Base-by-base conservation (phyloP, 2,888 invertebrate genomes). In the Tipula helvola region DNA sequence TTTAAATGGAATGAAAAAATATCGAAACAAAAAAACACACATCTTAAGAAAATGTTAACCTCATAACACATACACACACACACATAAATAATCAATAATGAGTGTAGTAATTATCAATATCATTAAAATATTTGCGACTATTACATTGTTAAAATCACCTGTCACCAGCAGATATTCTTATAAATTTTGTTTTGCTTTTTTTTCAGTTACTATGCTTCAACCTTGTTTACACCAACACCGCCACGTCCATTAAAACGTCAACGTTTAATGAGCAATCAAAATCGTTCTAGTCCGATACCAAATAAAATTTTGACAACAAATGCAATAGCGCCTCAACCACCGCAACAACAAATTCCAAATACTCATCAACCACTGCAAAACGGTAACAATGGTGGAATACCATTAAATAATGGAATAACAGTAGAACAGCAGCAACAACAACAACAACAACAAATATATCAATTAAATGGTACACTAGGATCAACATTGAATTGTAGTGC, bases 161-260 rank as follows among this genome's bases (percentile, higher is more conserved):
- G 71, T 71, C 71, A 71, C 28, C n/a, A 5, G 71, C 71, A 71
- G 28, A 71, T 28, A 71, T 71, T 28, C 71, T 71, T 71, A 28
- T 71, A 71, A 10, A 16, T 44, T 16, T 41, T n/a, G 36, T 13
- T 39, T 84, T 39, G 8, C n/a, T n/a, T 44, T 18, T 86, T 47
- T 57, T 83, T 87, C 36, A 89, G 92, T 89, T 92, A 92, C 89
- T 92, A 90, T 89, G 90, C 92, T 16, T 91, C 92, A 86, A 89
- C 91, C 36, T 87, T 92, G 86, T 90, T 91, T 87, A 91, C 91
- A 4, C 89, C 90, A 42, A 90, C 90, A 86, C 90, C 90, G 2
- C 89, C 91, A 83, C 90, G 92, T 2, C 90, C 92, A 86, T 91
- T 91, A 89, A 92, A 92, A 88, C 91, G 92, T 44, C 91, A 92